Conservation (phyloP, 2,888 invertebrate genomes). For the Platycnemis pennipes region DNA sequence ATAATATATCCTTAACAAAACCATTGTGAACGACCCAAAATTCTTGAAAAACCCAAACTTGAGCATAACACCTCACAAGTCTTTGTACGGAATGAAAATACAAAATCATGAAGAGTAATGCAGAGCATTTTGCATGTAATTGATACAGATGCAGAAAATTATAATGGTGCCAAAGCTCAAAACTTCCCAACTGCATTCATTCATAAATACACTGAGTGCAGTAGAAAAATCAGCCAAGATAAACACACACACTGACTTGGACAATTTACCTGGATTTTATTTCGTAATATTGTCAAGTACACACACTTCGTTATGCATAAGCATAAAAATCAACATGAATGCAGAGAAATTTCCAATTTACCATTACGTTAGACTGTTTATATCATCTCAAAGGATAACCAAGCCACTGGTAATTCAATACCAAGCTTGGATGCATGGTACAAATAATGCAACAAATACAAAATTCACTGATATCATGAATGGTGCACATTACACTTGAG, state of each 20-base stretch:
- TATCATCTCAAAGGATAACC: background rate
- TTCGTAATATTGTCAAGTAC: conserved; percentile 6
- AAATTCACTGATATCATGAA: background rate
- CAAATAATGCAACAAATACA: background rate
- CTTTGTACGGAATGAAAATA: too few species aligned
- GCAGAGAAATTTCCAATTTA: conserved; percentile 9
- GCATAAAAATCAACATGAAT: conserved; percentile 20
- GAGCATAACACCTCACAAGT: too few species aligned
- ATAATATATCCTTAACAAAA: too few species aligned
- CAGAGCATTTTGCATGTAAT: too few species aligned
- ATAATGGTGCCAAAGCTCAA: too few species aligned
- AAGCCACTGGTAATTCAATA: background rate
- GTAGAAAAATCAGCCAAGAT: too few species aligned
- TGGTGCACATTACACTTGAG: background rate
- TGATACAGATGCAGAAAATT: too few species aligned
- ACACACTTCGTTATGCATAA: background rate
- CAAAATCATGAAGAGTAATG: too few species aligned
- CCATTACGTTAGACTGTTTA: background rate
- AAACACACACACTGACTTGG: background rate
- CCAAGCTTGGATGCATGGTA: background rate
- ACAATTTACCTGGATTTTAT: conserved; percentile 22
- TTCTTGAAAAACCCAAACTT: too few species aligned
- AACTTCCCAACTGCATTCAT: too few species aligned
- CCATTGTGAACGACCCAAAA: too few species aligned
- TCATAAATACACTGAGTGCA: too few species aligned